Conservation (phyloP, 2,113 vertebrate genomes). For the Podarcis raffonei region DNA sequence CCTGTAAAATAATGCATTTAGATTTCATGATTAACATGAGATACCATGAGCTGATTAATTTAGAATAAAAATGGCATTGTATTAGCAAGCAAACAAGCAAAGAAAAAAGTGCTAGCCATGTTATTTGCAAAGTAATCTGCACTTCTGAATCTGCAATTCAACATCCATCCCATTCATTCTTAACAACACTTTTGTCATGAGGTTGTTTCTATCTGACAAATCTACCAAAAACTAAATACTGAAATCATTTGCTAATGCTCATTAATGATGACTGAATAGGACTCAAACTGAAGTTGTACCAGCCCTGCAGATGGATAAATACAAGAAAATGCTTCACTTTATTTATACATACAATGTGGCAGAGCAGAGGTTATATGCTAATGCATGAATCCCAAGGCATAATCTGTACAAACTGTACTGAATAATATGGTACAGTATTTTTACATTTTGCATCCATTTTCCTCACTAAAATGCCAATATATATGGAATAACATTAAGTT, state of each 20-base stretch:
- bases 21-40: not conserved
- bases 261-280: not conserved
- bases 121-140: slow-evolving; percentile 48
- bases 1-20: not conserved
- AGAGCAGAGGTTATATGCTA: not conserved
- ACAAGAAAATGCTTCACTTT: not conserved
- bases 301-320: not conserved
- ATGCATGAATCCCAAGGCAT: not conserved
- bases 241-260: not conserved
- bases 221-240: not conserved
- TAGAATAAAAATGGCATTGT: slow-evolving; percentile 1
- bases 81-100: slow-evolving; percentile 14
- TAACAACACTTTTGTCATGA: not conserved
- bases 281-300: not conserved
- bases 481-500: not conserved
- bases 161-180: slow-evolving; percentile 37
- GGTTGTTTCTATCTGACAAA: not conserved
- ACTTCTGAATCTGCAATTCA: not conserved
- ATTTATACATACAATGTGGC: not conserved
- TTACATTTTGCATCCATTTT: not conserved
- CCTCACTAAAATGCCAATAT: not conserved
- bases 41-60: not conserved
- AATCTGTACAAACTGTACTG: not conserved
- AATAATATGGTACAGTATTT: not conserved
- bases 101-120: slow-evolving; percentile 25